Base-by-base conservation (phyloP, 2,888 invertebrate species). In the Hydropsyche betteni region DNA sequence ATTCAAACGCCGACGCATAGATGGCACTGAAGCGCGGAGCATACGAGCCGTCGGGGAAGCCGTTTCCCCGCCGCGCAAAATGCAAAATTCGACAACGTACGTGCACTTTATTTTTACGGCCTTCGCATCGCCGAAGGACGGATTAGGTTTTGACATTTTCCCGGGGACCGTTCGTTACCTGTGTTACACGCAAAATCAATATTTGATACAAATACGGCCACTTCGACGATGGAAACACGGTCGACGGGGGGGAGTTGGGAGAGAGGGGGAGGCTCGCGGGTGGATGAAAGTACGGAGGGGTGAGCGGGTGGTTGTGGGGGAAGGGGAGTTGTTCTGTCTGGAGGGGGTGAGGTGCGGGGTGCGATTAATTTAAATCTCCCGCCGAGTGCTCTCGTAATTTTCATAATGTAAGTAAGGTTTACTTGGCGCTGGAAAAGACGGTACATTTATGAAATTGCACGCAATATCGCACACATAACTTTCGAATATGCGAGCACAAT, bases 121-220 rank as follows among this genome's bases (percentile, higher is more conserved):
- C 24, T 24, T 24, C 24, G 24, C 24, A 24, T 24, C 24, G 24
- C 71, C 71, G 38, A 8, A 33, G 71, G 71, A 72, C 55, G 72
- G 72, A 72, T 72, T 72, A 58, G 36, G 72, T 36, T 72, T 72
- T 72, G 72, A 72, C 72, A 72, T 72, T 55, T 72, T 72, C 69
- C 70, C 53, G 10, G 70, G 24, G 24, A 50, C 69, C 53, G 33
- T 64, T 64, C 24, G 36, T 70, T 70, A 70, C 70, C 70, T 70
- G 70, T 34, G 51, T 16, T 68, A 68, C 16, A 16, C 34, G 51
- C 52, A 70, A 70, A 70, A 70, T 70, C 70, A 53, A 70, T 70
- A 70, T 70, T 70, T 70, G 70, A 70, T 70, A 70, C 70, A 70
- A 70, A 53, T 70, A 70, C 53, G 14, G 52, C 70, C 53, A 36